A percentile compares a stretch with the other conserved stretches of the same genome.
phyloP scores from a whole-genome alignment of 1,140 invertebrate genomes.

The Saccostrea glomerata region DNA sequence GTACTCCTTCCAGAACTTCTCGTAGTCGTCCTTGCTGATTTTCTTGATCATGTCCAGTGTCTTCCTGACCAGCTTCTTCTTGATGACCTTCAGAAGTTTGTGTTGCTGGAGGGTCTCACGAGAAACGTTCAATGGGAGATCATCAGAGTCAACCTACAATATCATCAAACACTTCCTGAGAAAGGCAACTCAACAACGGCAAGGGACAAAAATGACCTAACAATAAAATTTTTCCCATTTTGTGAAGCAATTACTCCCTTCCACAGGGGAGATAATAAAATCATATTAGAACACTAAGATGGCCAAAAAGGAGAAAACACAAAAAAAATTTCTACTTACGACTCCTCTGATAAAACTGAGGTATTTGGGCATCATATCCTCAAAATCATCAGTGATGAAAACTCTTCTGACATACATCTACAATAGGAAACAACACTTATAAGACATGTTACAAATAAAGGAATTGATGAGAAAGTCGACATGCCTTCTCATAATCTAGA shows the following conservation, averaged over 20 bases:
- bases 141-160: constrained; percentile 93
- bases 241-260: no score
- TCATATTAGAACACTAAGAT: no score
- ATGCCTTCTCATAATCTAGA: no score
- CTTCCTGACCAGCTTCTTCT: constrained; percentile 98
- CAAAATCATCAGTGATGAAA: constrained; percentile 99
- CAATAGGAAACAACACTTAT: constrained; percentile 44
- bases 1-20: constrained; percentile 99
- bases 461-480: no score
- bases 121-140: constrained; percentile 98
- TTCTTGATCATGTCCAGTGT: constrained; percentile 99
- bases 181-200: no score
- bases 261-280: no score
- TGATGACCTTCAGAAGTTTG: constrained; percentile 99
- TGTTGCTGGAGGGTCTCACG: constrained; percentile 98
- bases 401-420: constrained; percentile 95
- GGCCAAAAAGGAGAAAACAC: no score
- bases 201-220: no score
- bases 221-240: no score
- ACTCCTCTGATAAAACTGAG: constrained; percentile 96
- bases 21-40: constrained; percentile 93
- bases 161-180: background rate
- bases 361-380: constrained; percentile 99
- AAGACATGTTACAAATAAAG: background rate
- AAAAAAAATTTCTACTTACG: constrained; percentile 77